Conservation (phyloP, 2,113 vertebrate species). For the Corythaeola cristata region DNA sequence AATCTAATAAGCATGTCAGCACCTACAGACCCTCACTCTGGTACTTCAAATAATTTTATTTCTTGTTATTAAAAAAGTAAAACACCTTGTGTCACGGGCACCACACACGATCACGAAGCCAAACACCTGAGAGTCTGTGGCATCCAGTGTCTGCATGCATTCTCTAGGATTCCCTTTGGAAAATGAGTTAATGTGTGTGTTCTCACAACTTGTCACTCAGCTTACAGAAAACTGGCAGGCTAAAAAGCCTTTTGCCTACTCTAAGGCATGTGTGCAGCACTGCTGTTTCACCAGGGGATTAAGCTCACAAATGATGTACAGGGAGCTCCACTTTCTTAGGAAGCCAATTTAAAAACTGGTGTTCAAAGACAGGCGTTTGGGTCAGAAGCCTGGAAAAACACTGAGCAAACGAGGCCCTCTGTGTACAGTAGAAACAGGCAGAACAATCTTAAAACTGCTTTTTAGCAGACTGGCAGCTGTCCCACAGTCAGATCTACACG, state of each 20-base stretch:
- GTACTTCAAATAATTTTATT: not conserved
- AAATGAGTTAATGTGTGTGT: rapidly evolving
- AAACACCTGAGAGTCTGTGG: rapidly evolving
- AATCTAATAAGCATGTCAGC: not conserved
- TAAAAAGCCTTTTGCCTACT: not conserved
- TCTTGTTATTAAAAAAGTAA: not conserved
- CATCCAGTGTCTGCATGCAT: not conserved
- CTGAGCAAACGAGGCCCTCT: rapidly evolving
- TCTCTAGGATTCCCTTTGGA: not conserved
- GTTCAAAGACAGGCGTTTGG: not conserved
- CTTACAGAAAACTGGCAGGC: not conserved
- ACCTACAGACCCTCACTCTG: not conserved
- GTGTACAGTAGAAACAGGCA: not conserved
- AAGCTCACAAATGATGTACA: not conserved
- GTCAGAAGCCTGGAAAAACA: not conserved
- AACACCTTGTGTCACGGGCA: not conserved
- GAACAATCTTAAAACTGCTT: not conserved
- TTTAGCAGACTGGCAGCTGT: not conserved
- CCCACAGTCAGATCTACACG: rapidly evolving
- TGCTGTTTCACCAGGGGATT: not conserved
- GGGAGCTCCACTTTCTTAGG: not conserved
- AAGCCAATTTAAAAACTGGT: not conserved
- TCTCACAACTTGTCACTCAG: rapidly evolving
- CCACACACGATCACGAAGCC: not conserved
- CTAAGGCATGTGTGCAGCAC: not conserved